Percentiles rank a stretch among this genome's conserved stretches.
Evolutionary conservation across 2,113 vertebrate genomes (phyloP).

Genomic region (Anhinga anhinga): DNA sequence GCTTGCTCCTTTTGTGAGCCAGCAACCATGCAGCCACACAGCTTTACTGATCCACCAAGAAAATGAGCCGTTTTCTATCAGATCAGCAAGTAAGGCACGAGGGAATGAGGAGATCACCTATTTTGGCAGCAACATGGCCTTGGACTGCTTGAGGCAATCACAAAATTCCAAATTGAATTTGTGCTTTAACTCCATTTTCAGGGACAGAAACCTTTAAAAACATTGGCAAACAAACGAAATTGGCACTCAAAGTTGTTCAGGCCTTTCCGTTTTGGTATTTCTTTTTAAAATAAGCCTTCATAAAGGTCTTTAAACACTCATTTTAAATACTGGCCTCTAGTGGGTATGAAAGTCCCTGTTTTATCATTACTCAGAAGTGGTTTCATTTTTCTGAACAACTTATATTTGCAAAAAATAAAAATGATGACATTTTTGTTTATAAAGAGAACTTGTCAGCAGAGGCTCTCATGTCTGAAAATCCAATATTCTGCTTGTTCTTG

Average conservation of each 20-base stretch:
- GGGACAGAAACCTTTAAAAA: background rate
- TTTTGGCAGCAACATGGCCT: background rate
- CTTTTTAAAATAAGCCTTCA: background rate
- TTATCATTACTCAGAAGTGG: background rate
- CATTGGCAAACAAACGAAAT: background rate
- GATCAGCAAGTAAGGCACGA: background rate
- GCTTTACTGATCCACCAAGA: background rate
- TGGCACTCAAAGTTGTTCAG: background rate
- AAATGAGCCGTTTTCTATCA: background rate
- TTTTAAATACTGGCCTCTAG: background rate
- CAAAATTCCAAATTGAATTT: background rate
- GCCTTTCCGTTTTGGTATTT: background rate
- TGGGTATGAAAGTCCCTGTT: background rate
- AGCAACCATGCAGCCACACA: background rate
- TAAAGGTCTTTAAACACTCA: background rate
- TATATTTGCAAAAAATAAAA: background rate
- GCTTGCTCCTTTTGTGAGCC: background rate
- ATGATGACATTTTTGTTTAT: background rate
- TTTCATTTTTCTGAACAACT: background rate
- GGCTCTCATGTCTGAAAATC: background rate
- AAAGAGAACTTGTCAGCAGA: background rate
- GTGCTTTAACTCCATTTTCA: background rate
- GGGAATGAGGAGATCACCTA: background rate
- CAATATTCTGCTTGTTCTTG: background rate
- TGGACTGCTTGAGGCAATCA: background rate